phyloP scores from a whole-genome alignment of 2,797 vertebrate species.

The Brachyrhaphis roseni region DNA sequence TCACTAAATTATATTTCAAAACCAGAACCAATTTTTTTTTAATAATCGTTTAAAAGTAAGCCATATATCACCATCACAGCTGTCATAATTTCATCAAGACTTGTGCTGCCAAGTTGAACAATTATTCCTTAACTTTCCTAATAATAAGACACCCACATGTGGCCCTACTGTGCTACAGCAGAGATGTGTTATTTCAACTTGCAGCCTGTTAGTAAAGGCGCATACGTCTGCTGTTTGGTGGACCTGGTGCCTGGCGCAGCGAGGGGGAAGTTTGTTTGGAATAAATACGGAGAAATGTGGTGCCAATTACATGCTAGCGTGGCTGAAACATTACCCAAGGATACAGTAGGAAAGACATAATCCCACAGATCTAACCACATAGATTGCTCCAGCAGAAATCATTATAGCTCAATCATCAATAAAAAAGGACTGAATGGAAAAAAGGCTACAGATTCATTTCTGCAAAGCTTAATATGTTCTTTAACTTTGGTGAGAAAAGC shows the following conservation, averaged over 20 bases:
- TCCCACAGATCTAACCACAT: conserved; percentile 5
- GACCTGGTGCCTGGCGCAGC: conserved; percentile 47
- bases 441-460: conserved; percentile 17
- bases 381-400: conserved; percentile 10
- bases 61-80: conserved; percentile 12
- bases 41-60: conserved; percentile 22
- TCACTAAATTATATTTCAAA: conserved; percentile 23
- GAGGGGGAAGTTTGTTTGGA: conserved; percentile 39
- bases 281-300: conserved; percentile 30
- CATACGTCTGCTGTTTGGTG: conserved; percentile 31
- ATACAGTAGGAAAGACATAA: conserved; percentile 1
- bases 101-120: conserved; percentile 14
- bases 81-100: conserved; percentile 6
- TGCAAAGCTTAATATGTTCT: conserved; percentile 17
- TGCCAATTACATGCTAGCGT: conserved; percentile 44
- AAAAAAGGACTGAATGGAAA: conserved; percentile 22
- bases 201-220: conserved; percentile 36
- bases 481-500: conserved; percentile 13
- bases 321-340: conserved; percentile 29
- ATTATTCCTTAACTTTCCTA: conserved; percentile 6
- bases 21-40: not conserved
- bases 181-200: conserved; percentile 31
- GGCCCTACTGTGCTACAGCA: conserved; percentile 2
- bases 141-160: conserved; percentile 25
- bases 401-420: conserved; percentile 24